phyloP scores from a whole-genome alignment of 2,113 vertebrate genomes.

The Rhinopomastus cyanomelas region DNA sequence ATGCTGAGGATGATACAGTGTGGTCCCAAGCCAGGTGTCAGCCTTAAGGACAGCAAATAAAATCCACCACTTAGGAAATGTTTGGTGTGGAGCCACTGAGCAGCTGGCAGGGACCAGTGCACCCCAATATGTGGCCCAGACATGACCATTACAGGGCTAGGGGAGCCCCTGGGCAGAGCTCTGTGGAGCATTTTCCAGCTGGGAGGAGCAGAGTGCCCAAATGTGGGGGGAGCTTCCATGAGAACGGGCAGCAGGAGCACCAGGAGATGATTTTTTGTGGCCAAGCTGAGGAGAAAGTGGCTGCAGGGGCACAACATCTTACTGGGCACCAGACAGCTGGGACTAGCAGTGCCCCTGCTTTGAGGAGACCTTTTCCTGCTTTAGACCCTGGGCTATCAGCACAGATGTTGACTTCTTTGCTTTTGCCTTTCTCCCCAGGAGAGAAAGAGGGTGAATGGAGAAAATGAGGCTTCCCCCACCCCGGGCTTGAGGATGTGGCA shows the following conservation, averaged over 20 bases:
- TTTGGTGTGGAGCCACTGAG: accelerated
- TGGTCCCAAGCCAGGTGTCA: neutral
- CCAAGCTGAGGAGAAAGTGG: neutral
- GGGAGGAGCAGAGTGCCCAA: neutral
- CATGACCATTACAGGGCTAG: accelerated
- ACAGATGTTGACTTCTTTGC: neutral
- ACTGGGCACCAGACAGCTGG: neutral
- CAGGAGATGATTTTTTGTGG: neutral
- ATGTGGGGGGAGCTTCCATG: neutral
- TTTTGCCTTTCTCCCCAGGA: neutral
- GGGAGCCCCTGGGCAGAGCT: neutral
- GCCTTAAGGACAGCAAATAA: neutral
- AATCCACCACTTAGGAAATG: neutral
- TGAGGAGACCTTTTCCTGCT: neutral
- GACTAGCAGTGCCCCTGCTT: neutral
- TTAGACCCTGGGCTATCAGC: neutral
- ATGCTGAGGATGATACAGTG: neutral
- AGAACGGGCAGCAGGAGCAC: neutral
- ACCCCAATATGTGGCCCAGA: neutral
- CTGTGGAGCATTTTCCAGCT: neutral
- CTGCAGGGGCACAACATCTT: neutral
- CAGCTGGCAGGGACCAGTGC: neutral
- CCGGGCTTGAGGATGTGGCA: accelerated
- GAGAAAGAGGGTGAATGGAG: neutral
- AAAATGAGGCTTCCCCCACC: neutral